Base-by-base conservation (phyloP, 2,113 vertebrate genomes). In the Patagioenas fasciata region DNA sequence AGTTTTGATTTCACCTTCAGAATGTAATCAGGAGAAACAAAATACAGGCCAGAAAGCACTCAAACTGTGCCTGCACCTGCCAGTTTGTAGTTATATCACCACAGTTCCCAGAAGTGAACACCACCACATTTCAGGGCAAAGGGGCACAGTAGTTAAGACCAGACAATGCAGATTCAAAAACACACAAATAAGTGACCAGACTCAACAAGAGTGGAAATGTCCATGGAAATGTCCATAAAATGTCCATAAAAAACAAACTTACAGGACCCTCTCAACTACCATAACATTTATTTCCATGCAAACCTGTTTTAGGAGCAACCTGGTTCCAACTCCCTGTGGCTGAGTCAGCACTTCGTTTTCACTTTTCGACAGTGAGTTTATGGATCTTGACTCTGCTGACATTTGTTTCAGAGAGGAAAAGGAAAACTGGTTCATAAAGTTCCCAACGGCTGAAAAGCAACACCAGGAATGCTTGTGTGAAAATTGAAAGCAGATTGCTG, bases 1-100 rank as follows among this genome's bases (percentile, higher is more conserved):
- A 91, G 85, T 93, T 95, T 84, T 91, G 32, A 94, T 75, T 97
- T 96, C 56, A 89, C 64, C 34, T 94, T 96, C 78, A 91, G 24
- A 95, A 95, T 82, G 24, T 31, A 89, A 96, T 87, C 17, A 67
- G 69, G 28, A 91, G 66, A 93, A 91, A 94, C 61, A 88, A 89
- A 96, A 85, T 20, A 87, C n/a, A 78, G 83, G 32, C 70, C 80
- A 79, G 57, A 96, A 97, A 86, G 16, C 12, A n/a, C 66, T 84
- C 71, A 62, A 31, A 62, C 66, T 92, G 85, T 75, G 29, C 54
- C 80, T 75, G 31, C 40, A 96, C 65, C 82, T 95, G 61, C 60
- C 84, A 97, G 66, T 53, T 94, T 38, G 3, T 60, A 83, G 38
- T 75, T 84, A 20, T 10, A 92, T 42, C 72, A 29, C 14, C 20